Evolutionary conservation across 2,888 invertebrate species (phyloP), one percentile per base, ranked within the genome.

Genomic region (Idaea aversata): DNA sequence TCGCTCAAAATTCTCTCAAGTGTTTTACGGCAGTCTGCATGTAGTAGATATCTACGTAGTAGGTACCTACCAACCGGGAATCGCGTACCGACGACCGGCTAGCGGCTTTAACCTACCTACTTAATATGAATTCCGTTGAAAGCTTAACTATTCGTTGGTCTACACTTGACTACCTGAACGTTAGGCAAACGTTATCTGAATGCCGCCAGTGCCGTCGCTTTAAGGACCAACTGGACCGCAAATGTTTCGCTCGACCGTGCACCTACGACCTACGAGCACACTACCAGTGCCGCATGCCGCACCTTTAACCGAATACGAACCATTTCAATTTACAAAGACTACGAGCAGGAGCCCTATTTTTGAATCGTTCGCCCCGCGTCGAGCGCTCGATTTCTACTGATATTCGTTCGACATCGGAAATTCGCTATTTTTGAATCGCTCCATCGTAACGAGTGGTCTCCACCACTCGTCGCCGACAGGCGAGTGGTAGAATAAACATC

Each of bases 291-390:
- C 25, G 25, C 25, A 65, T 73, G 70, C 67, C 65, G 62, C 70
- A 73, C 68, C 70, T 75, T 73, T 72, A 72, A 77, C 73, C 69
- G 73, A 76, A 75, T 71, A 62, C 70, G 66, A 73, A 75, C 75
- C 64, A 75, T 78, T 77, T 75, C 76, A 77, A 77, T 75, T 74
- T 77, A 72, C 62, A 66, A 73, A 74, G 68, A 68, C 73, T 67
- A 72, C 70, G 47, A 47, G 47, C 47, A 47, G n/a, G n/a, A n/a
- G n/a, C n/a, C n/a, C n/a, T n/a, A n/a, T n/a, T n/a, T n/a, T n/a
- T n/a, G n/a, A n/a, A n/a, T n/a, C n/a, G n/a, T n/a, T n/a, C n/a
- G n/a, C n/a, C n/a, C n/a, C n/a, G n/a, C n/a, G n/a, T n/a, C n/a
- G n/a, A n/a, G n/a, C n/a, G n/a, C n/a, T n/a, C n/a, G n/a, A n/a